Evolutionary conservation across 2,797 vertebrate species (phyloP), one percentile per base, ranked within the genome.

Genomic region (Heterohyrax brucei): DNA sequence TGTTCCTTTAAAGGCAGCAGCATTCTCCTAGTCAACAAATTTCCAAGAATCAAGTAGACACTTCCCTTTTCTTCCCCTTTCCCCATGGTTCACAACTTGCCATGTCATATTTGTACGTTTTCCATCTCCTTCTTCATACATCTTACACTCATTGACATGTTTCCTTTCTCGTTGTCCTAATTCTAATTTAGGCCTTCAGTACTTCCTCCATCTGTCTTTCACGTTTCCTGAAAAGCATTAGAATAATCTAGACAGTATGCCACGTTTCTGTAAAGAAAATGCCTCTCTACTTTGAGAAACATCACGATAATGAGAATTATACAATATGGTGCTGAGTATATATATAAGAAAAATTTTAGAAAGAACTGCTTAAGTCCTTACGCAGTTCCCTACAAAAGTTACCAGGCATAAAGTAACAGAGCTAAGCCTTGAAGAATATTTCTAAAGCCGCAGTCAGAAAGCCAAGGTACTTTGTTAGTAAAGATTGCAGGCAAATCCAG

Each of bases 181-280:
- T 62, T 93, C 81, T 76, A 84, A 91, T 39, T 89, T 62, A 72
- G 19, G 26, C 22, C 46, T 77, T 76, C 72, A 46, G 46, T 81
- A 79, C 75, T 90, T 93, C 18, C 33, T 50, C 30, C 46, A 61
- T 75, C 78, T 59, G n/a, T 66, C 80, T 86, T 91, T 73, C 39
- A 80, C 21, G 22, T 56, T 68, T 92, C 88, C 72, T 73, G 8
- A 87, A 81, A 59, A 86, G 22, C 3, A 50, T 16, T 75, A 44
- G 70, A 83, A 78, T 87, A 80, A 24, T 18, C 62, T 26, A 94
- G 12, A 50, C 6, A 88, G 56, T 76, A 62, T 78, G 24, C 48
- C 53, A 56, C 88, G 61, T 76, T 46, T n/a, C 28, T 77, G 22
- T 82, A 50, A 92, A 90, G 30, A 83, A 88, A 87, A 77, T 70